A percentile compares a stretch with the other conserved stretches of the same genome.
These are phyloP conservation scores for Dromaius novaehollandiae DNA, from an alignment of 2,113 vertebrate genomes.

Conservation along the genomic window DNA sequence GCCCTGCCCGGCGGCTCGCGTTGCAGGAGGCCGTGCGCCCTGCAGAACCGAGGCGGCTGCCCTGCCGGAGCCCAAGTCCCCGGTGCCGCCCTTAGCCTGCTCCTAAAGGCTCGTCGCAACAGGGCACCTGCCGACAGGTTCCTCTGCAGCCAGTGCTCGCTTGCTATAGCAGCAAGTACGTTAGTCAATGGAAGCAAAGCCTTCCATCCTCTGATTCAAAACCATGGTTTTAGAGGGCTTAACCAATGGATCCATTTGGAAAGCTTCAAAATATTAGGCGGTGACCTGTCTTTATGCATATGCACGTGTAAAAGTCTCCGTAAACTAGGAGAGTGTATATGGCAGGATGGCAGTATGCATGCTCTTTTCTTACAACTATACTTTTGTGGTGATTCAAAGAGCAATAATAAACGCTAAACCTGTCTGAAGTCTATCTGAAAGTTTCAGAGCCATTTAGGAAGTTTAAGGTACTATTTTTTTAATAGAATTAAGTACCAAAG, in stretches of 20 bases:
- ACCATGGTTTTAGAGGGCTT: not conserved
- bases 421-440: not conserved
- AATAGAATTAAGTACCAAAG: not conserved
- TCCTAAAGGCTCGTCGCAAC: not conserved
- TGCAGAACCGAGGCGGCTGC: rapidly evolving
- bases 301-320: not conserved
- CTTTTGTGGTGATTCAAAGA: not conserved
- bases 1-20: rapidly evolving
- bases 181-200: not conserved
- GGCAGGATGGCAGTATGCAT: not conserved
- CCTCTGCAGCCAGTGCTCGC: not conserved
- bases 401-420: not conserved
- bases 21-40: not conserved
- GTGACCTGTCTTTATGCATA: not conserved
- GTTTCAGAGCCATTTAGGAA: not conserved
- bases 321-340: rapidly evolving
- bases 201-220: not conserved
- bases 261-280: not conserved
- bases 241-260: not conserved
- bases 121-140: too few species aligned
- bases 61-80: too few species aligned
- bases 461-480: not conserved
- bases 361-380: not conserved
- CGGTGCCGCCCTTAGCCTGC: not conserved
- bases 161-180: not conserved